A percentile compares a stretch with the other conserved stretches of the same genome.
Conservation (phyloP, 2,113 vertebrate genomes). For the Circaetus cinerascens region DNA sequence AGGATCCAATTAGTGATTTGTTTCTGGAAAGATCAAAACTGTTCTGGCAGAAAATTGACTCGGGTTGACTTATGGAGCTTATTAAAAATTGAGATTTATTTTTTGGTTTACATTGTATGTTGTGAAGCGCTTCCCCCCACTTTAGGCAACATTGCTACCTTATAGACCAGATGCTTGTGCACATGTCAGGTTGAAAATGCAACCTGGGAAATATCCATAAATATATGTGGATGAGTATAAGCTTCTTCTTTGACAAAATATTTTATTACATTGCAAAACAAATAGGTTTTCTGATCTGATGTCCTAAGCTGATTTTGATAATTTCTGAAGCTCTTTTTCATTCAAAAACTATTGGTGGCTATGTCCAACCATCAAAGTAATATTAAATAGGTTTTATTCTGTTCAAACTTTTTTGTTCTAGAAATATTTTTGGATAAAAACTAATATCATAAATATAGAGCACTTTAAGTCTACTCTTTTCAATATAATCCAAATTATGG, state of each 20-base stretch:
- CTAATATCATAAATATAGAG: background rate
- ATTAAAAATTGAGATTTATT: background rate
- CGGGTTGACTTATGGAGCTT: background rate
- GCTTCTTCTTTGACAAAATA: background rate
- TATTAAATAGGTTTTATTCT: background rate
- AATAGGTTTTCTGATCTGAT: background rate
- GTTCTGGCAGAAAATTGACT: background rate
- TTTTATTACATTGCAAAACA: background rate
- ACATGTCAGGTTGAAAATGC: background rate
- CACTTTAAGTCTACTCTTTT: background rate
- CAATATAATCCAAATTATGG: background rate
- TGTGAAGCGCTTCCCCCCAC: background rate
- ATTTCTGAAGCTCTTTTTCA: background rate
- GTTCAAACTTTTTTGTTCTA: background rate
- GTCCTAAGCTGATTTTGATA: background rate
- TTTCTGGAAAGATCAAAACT: background rate
- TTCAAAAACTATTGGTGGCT: background rate
- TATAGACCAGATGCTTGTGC: background rate
- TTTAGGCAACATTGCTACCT: background rate
- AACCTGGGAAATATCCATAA: background rate
- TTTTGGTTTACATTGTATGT: background rate
- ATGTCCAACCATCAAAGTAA: background rate
- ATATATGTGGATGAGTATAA: background rate
- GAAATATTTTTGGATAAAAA: background rate
- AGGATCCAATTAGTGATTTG: background rate